Base-by-base conservation (phyloP, 2,888 invertebrate genomes). In the Lasioglossum oenotherae region DNA sequence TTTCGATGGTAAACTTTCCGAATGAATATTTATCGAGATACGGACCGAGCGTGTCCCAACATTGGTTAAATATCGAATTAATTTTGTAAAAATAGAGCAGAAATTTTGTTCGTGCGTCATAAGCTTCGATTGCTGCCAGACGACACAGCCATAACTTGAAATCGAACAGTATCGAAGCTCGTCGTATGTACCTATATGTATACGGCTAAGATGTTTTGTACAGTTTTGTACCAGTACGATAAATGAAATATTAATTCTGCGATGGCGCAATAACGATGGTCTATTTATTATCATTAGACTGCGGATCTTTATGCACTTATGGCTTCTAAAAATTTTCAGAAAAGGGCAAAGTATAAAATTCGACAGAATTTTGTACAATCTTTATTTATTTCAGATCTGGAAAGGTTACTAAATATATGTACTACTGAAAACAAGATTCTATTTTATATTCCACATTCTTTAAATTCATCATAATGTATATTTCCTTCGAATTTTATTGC, bases 111-210 rank as follows among this genome's bases (percentile, higher is more conserved):
- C 69, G 16, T 16, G 8, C n/a, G 75, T 23, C 74, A 80, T 35
- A n/a, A 75, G 44, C 60, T 85, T 85, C 74, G 46, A 67, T 72
- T 73, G 41, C 44, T 31, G 60, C 19, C 31, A 19, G 14, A 67
- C 57, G n/a, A 78, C 57, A n/a, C 57, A 16, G 53, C 31, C 27
- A 41, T 41, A 78, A 78, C 60, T 38, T 75, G 75, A 78, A 80
- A 81, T 78, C 81, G 86, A 81, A 78, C 23, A 41, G 67, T 73
- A 78, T 81, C 78, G 86, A 78, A 12, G 49, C 27, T 60, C 38
- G 19, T 82, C 35, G 74, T 27, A 60, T 19, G 74, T 84, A 64
- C 35, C 35, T n/a, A n/a, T n/a, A 31, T 31, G 31, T 35, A 35
- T 71, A 85, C 57, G 60, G 19, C 3, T 41, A 35, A 81, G 16